phyloP scores from a whole-genome alignment of 2,888 invertebrate genomes.

The Disparrhopalites patrizii region DNA sequence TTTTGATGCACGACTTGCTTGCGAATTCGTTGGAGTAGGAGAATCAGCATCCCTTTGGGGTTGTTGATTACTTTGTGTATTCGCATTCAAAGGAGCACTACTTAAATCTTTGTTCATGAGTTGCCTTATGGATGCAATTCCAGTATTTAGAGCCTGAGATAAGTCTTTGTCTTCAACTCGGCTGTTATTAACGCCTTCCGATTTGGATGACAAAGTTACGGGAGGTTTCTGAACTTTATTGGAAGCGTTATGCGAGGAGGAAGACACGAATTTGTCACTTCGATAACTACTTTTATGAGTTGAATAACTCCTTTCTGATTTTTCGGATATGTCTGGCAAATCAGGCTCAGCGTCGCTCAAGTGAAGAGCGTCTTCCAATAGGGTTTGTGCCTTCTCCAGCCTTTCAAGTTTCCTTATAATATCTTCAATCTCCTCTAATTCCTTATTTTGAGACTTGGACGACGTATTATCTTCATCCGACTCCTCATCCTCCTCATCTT shows the following conservation, averaged over 20 bases:
- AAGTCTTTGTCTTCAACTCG: conserved; percentile 17
- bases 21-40: no score
- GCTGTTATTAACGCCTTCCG: no score
- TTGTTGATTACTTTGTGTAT: no score
- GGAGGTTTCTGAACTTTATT: no score
- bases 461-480: neutral
- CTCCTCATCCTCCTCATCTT: neutral
- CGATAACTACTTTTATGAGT: neutral
- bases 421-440: conserved; percentile 14
- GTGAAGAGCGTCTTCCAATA: conserved; percentile 30
- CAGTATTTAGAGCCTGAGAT: conserved; percentile 24
- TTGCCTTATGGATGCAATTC: conserved; percentile 31
- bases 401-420: conserved; percentile 27
- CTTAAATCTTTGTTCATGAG: conserved; percentile 26
- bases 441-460: neutral
- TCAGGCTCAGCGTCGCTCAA: conserved; percentile 1
- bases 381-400: conserved; percentile 30
- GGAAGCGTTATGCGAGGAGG: no score
- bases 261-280: neutral
- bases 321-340: conserved; percentile 9
- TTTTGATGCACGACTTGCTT: no score
- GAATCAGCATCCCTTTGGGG: no score
- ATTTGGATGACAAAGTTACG: no score
- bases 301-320: neutral
- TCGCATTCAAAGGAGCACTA: no score